Conservation (phyloP, 1,140 invertebrate genomes). For the Procambarus virginalis region DNA sequence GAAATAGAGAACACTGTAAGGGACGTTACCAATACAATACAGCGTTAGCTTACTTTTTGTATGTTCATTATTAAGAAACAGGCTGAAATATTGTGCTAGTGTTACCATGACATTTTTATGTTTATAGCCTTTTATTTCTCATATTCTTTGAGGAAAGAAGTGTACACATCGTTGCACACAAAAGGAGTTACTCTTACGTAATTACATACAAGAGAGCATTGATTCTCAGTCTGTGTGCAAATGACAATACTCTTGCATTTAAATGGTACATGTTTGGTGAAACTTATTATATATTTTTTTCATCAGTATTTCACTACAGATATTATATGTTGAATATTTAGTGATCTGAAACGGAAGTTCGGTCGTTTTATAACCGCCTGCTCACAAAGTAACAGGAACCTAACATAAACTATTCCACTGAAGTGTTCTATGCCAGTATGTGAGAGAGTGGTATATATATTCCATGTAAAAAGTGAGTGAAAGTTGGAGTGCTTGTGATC, state of each 20-base stretch:
- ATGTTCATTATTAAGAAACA: not conserved
- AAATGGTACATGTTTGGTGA: conserved; percentile 21
- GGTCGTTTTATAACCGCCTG: conserved; percentile 5
- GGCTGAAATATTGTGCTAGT: conserved; percentile 1
- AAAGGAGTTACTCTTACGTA: not conserved
- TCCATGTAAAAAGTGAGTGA: conserved; percentile 21
- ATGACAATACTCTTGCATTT: conserved; percentile 62
- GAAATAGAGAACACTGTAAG: conserved; percentile 87
- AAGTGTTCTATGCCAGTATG: conserved; percentile 45
- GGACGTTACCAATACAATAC: conserved; percentile 86
- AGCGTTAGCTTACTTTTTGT: conserved; percentile 73
- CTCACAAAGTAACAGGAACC: conserved; percentile 40
- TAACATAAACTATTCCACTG: conserved; percentile 39
- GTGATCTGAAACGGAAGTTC: conserved; percentile 8
- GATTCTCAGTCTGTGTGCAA: conserved; percentile 60
- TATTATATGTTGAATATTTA: not conserved
- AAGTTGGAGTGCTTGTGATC: conserved; percentile 27
- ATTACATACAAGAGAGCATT: conserved; percentile 4
- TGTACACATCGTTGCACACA: not conserved
- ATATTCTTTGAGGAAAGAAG: not conserved
- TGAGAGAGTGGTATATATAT: not conserved
- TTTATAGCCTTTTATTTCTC: not conserved
- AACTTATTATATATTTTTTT: not conserved
- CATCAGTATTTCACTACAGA: not conserved
- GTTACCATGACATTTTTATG: not conserved